Conservation (phyloP, 2,888 invertebrate species). For the Parnassius apollo region DNA sequence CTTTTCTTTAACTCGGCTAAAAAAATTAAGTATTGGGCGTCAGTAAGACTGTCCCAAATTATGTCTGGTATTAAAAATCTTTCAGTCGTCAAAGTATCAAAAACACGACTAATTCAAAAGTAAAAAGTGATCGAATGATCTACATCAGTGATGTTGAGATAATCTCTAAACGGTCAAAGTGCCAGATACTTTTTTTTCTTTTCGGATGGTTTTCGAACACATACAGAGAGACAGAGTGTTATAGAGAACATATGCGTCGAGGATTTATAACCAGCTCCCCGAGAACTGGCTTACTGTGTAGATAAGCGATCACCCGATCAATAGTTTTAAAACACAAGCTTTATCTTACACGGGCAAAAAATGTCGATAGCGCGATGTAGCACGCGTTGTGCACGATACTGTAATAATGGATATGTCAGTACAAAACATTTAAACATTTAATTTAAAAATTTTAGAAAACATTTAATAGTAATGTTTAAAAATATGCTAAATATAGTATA, state of each 20-base stretch:
- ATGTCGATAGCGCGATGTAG: slow-evolving; percentile 54
- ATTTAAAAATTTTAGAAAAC: no score
- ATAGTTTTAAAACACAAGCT: not conserved
- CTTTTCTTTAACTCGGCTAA: no score
- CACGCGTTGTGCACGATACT: not conserved
- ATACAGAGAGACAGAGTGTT: slow-evolving; percentile 58
- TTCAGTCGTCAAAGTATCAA: no score
- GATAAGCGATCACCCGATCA: slow-evolving; percentile 56
- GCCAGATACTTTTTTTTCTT: slow-evolving; percentile 58
- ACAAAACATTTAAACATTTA: no score
- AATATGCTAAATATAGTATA: no score
- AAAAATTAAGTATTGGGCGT: no score
- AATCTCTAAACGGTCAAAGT: slow-evolving; percentile 64
- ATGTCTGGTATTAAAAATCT: no score
- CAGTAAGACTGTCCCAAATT: no score
- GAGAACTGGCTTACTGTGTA: slow-evolving; percentile 65
- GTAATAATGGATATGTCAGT: no score
- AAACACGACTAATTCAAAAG: no score
- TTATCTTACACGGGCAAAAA: slow-evolving; percentile 31
- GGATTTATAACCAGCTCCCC: slow-evolving; percentile 58
- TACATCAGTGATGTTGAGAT: slow-evolving; percentile 74
- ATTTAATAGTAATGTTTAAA: no score
- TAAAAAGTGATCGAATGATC: slow-evolving; percentile 59
- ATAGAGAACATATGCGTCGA: slow-evolving; percentile 47
- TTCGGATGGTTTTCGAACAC: slow-evolving; percentile 60